phyloP scores from a whole-genome alignment of 2,888 invertebrate species.

The Sphaerophoria taeniata region DNA sequence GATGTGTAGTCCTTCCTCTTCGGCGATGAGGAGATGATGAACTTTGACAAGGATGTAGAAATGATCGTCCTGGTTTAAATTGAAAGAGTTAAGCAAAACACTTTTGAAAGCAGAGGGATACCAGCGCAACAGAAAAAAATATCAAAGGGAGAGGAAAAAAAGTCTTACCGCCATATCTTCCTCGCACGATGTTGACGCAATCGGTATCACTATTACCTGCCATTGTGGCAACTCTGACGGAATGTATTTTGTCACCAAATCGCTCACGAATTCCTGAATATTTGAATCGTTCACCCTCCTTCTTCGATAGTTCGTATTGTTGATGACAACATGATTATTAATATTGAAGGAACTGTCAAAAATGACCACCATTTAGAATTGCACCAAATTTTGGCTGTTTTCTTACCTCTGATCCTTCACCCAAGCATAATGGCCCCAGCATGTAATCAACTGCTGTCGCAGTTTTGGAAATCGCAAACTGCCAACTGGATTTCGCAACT shows the following conservation, averaged over 20 bases:
- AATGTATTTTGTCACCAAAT: constrained; percentile 90
- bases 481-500: constrained; percentile 85
- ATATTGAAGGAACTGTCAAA: constrained; percentile 82
- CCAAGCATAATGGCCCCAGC: constrained; percentile 92
- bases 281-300: constrained; percentile 88
- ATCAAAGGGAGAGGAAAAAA: too few relatives aligned
- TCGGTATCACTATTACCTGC: constrained; percentile 90
- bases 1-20: constrained; percentile 88
- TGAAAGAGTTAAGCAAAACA: too few relatives aligned
- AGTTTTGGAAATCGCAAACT: constrained; percentile 87
- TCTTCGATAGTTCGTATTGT: constrained; percentile 87
- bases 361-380: background rate
- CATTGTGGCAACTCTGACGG: constrained; percentile 89
- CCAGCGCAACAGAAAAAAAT: too few relatives aligned
- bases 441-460: constrained; percentile 87
- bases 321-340: constrained; percentile 88
- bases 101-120: too few relatives aligned
- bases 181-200: constrained; percentile 57
- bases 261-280: constrained; percentile 91
- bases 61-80: constrained; percentile 76
- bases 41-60: constrained; percentile 89
- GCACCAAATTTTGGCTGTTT: background rate
- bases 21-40: constrained; percentile 90
- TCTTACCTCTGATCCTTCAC: constrained; percentile 83
- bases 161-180: constrained; percentile 66